Conservation (phyloP, 2,888 invertebrate species). For the Euproctis similis region DNA sequence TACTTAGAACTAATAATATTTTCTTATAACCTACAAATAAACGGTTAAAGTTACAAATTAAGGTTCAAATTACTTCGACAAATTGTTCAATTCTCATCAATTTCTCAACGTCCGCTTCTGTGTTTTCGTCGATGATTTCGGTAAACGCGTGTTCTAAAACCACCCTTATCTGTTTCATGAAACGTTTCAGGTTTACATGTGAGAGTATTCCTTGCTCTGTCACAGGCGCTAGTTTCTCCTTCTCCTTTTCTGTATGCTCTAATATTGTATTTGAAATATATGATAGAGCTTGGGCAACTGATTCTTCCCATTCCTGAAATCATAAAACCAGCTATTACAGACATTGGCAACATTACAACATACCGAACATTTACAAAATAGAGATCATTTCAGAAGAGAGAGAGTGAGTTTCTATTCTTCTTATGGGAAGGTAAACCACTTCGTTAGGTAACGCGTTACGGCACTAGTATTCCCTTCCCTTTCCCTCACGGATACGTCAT, state of each 20-base stretch:
- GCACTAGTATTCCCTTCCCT: too few relatives aligned
- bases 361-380: too few relatives aligned
- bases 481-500: too few relatives aligned
- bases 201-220: slow-evolving; percentile 63
- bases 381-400: too few relatives aligned
- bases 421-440: too few relatives aligned
- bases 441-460: too few relatives aligned
- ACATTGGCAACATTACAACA: too few relatives aligned
- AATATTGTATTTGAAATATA: slow-evolving; percentile 78
- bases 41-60: too few relatives aligned
- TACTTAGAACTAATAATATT: too few relatives aligned
- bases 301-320: slow-evolving; percentile 87
- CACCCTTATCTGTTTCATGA: slow-evolving; percentile 54
- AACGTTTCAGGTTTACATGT: slow-evolving; percentile 57
- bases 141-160: slow-evolving; percentile 51
- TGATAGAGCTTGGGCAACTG: slow-evolving; percentile 79
- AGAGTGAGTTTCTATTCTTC: too few relatives aligned
- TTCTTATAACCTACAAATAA: too few relatives aligned
- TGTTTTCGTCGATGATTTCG: slow-evolving; percentile 25
- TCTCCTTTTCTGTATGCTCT: slow-evolving; percentile 79
- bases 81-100: slow-evolving; percentile 58
- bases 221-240: slow-evolving; percentile 71
- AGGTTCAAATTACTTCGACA: slow-evolving; percentile 62
- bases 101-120: slow-evolving; percentile 20
- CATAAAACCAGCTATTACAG: too few relatives aligned